Base-by-base conservation (phyloP, 1,140 invertebrate species). In the Samia ricini region DNA sequence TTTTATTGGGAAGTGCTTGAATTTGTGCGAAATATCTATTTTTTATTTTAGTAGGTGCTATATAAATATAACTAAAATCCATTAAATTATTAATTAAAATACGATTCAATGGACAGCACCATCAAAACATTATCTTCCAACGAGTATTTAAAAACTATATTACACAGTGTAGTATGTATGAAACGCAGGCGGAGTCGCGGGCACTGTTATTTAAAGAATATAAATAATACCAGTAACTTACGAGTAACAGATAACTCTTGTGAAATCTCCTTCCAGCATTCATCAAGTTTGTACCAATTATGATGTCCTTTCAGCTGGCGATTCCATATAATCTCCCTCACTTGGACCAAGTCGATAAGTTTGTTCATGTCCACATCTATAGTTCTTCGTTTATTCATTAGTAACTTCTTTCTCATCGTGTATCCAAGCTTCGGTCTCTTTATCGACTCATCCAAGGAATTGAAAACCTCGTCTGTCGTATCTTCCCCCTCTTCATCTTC, bases 331-430 rank as follows among this genome's bases (percentile, higher is more conserved):
- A 89, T 78, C 36, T 88, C 88, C 36, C 81, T 79, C 0, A 69
- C 73, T 51, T 72, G 68, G 0, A 90, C 88, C 33, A 90, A 50
- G 0, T 88, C 85, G 56, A 90, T 89, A 48, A 90, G 54, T 49
- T 90, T 90, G 26, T 87, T 81, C 80, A 84, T 83, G 70, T 90
- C 86, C 5, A 90, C 83, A 33, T 88, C 85, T 12, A 90, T 88
- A 0, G 81, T 85, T 23, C 85, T 69, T 51, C 86, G 68, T 65
- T 88, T 90, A 36, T 86, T 89, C 79, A 85, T 83, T 8, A 88
- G 60, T n/a, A 89, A 61, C 24, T 88, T 90, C 69, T 88, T 90
- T 6, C 86, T 77, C 83, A 89, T 88, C 0, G 83, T 88, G 20
- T 87, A 88, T 0, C 85, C 85, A 12, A 89, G 67, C 68, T 88